Base-by-base conservation (phyloP, 2,888 invertebrate genomes). In the Criorhina ranunculi region DNA sequence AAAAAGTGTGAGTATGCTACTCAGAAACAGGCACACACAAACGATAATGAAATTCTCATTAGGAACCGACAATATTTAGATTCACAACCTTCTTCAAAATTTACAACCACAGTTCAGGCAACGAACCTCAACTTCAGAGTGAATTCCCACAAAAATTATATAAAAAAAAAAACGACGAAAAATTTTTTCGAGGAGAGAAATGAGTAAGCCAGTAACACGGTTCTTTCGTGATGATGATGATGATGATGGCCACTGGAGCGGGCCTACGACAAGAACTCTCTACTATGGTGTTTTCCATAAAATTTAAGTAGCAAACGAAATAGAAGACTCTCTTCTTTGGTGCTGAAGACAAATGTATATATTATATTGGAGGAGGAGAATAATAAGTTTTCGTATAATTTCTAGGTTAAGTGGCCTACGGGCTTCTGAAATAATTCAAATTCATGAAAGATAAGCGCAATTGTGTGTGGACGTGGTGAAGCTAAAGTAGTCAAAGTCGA, bases 341-440 rank as follows among this genome's bases (percentile, higher is more conserved):
- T 19, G 37, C 17, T 31, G 24, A 44, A 78, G 77, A 55, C 53
- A 60, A 62, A 78, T 62, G 60, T 70, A 57, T 67, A 62, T 57
- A 73, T 77, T 67, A 60, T 78, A 51, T 75, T 77, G 72, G 40
- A 78, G 82, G 64, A 83, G 83, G 79, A 62, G 73, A 83, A 79
- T 79, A 83, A 79, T 75, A 75, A 70, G 75, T 46, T 85, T n/a
- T 80, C 73, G 85, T 80, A 85, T 85, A 85, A 85, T 85, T 85
- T 85, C 75, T 80, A 85, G 85, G 85, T 85, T 85, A 85, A 85
- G 85, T 85, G 85, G 80, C 85, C 85, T 80, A 80, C 69, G 80
- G 85, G 80, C 85, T 85, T 85, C 85, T 85, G 80, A 85, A 85
- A 85, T 80, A 85, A 85, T 85, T 85, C 85, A 80, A 85, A 85